These are phyloP conservation scores for Reticulitermes lucifugus DNA, from an alignment of 2,888 invertebrate genomes.

Conservation along the genomic window DNA sequence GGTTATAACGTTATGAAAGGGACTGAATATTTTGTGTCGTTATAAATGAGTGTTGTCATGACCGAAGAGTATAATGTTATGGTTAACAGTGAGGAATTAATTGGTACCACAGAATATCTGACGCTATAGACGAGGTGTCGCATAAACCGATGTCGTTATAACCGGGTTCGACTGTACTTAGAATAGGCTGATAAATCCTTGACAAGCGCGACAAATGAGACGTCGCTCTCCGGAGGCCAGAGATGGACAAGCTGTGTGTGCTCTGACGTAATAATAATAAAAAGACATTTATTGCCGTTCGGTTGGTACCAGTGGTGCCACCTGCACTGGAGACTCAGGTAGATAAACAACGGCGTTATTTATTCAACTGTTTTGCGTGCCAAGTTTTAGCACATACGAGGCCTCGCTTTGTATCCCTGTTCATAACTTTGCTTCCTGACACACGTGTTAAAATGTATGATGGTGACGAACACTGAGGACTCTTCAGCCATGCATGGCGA, in stretches of 20 bases:
- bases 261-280: conserved; percentile 32
- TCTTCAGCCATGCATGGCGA: no score
- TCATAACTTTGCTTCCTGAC: not conserved
- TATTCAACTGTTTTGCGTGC: conserved; percentile 17
- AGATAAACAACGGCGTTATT: conserved; percentile 6
- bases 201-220: not conserved
- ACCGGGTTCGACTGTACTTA: no score
- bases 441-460: not conserved
- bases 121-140: no score
- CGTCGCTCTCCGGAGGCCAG: not conserved
- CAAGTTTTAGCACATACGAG: not conserved
- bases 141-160: no score
- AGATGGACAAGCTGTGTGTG: not conserved
- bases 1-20: no score
- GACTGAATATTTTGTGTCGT: no score
- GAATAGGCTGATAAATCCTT: not conserved
- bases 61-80: no score
- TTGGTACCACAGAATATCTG: no score
- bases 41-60: no score
- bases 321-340: not conserved
- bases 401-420: not conserved
- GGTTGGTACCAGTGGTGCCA: not conserved
- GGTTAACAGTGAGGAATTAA: no score
- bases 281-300: not conserved
- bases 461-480: not conserved